Base-by-base conservation (phyloP, 2,888 invertebrate species). In the Acleris holmiana region DNA sequence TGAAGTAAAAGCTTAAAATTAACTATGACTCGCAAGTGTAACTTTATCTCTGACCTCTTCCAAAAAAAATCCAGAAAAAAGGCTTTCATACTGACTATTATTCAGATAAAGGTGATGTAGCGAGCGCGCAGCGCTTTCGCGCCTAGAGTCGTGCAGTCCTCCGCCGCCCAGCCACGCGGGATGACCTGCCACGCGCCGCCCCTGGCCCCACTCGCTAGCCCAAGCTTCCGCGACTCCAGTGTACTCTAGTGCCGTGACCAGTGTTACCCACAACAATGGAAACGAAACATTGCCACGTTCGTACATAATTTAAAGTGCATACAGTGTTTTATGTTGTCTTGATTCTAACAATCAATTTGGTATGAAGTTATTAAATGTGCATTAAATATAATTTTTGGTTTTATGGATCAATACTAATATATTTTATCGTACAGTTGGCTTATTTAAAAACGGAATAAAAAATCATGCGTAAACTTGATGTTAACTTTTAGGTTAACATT, bases 291-390 rank as follows among this genome's bases (percentile, higher is more conserved):
- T 73, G 76, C 78, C 85, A 90, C 86, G 91, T 91, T 91, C 88
- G 91, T 91, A 91, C 73, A 68, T 75, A 44, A 67, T 77, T 73
- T 85, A 84, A 89, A 89, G 88, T 88, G 83, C 76, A 79, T 66
- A 84, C 74, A 78, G 83, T 88, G 74, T 67, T 68, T 67, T 74
- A 73, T 77, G 86, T 86, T 71, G 66, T 71, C 72, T 64, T 69
- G 71, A 50, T 21, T 76, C 76, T 86, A 85, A 85, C 82, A 77
- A 80, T 74, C 61, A 72, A 68, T 73, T 69, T 76, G 78, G 77
- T 71, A 73, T 78, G 56, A 61, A 69, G 69, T 49, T 46, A 57
- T 62, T 54, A 65, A 67, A 62, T 55, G 53, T 61, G 57, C 44
- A 1, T 17, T 7, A 1, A 4, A 44, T n/a, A 4, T n/a, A 40